Base-by-base conservation (phyloP, 64 coral and sea anemone genomes). In the Astreopora myriophthalma region DNA sequence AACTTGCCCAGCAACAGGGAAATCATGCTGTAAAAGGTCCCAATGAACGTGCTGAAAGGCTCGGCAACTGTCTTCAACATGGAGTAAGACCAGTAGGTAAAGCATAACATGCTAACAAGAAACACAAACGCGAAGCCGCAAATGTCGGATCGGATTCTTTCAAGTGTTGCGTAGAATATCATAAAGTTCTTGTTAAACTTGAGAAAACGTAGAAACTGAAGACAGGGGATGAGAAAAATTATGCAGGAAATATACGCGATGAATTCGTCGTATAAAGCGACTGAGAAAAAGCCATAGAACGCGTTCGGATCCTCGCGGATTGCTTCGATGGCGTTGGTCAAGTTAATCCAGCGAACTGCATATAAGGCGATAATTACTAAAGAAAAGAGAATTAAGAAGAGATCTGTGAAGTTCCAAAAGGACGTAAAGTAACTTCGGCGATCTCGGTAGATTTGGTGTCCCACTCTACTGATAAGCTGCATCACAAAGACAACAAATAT, bases 131-230 rank as follows among this genome's bases (percentile, higher is more conserved):
- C 68, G 35, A 94, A 94, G 0, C 86, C 92, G 31, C 22, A 44
- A 24, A 94, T 71, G 16, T 94, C 92, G 1, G 30, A 20, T 63
- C 69, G 24, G 34, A 88, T 88, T 40, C 85, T 62, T 16, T 63
- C 49, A 2, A 94, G 70, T 1, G 92, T 94, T 48, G 39, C 24
- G 39, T 94, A 86, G 64, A 94, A 94, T 55, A 94, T 94, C 92
- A 94, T 94, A 48, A 94, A 94, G 51, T 55, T 88, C 67, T 84
- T 88, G 67, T 94, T 94, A 33, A 94, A 94, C 71, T 94, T 94
- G 22, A 94, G 34, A 68, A 80, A 87, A 62, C 79, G 69, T 23
- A 94, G 25, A 62, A 94, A 94, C 86, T 94, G 92, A 44, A 89
- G 13, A 2, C 48, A 70, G 0, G 92, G 86, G 11, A 94, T 73